Conservation (phyloP, 92 coral and sea anemone genomes). For the Metridium senile region DNA sequence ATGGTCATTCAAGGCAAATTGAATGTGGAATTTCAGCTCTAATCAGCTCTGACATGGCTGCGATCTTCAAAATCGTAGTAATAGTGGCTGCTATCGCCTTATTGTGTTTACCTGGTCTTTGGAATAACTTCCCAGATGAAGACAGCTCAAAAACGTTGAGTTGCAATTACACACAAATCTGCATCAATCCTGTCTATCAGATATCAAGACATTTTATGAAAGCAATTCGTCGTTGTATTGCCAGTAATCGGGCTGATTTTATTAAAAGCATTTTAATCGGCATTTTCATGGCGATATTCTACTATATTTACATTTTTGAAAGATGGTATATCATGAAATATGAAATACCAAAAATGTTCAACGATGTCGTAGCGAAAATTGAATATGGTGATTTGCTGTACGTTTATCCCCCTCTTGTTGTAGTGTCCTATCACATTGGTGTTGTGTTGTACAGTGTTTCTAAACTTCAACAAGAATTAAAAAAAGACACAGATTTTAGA, state of each 20-base stretch:
- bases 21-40: conserved; percentile 23
- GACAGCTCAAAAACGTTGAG: neutral
- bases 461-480: too few species aligned
- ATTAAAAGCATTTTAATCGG: too few species aligned
- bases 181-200: neutral
- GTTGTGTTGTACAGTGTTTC: too few species aligned
- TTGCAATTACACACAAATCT: neutral
- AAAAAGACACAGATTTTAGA: too few species aligned
- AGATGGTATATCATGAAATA: too few species aligned
- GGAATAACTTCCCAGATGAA: neutral
- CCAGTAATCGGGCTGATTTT: too few species aligned
- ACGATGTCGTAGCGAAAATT: neutral
- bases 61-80: neutral
- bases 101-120: neutral
- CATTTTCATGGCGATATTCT: too few species aligned
- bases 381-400: neutral
- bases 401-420: neutral
- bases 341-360: conserved; percentile 18
- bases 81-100: neutral
- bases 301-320: too few species aligned
- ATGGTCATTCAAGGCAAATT: neutral
- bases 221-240: too few species aligned
- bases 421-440: too few species aligned
- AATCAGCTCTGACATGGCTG: conserved; percentile 2
- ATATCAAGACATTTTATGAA: too few species aligned